Evolutionary conservation across 2,797 vertebrate genomes (phyloP), one percentile per base, ranked within the genome.

Genomic region (Sebastes aleutianus): DNA sequence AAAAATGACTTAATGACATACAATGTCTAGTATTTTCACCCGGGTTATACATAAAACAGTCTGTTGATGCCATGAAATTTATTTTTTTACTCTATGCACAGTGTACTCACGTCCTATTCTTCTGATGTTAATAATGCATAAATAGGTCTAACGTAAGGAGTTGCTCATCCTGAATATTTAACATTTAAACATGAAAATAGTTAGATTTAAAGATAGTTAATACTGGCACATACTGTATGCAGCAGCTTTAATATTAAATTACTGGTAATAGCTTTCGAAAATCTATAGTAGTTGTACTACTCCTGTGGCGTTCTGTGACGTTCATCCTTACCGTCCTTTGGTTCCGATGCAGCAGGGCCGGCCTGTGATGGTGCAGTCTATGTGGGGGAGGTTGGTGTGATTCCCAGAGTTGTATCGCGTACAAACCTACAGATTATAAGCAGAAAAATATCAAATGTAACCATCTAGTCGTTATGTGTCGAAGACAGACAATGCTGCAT

Each of bases 281-380:
- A 54, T 64, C 3, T 2, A n/a, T 1, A 16, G 59, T 12, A 20
- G 31, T 16, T 8, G 18, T 36, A 27, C 18, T 57, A 36, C 18
- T 32, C 10, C 18, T 29, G 56, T 53, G 22, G 16, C 1, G 13
- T 24, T 13, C 10, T 43, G 3, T 13, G 47, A 2, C 24, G 13
- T 1, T 4, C n/a, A 1, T 64, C 5, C 87, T 90, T 86, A 99
- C 99, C 97, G 97, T 94, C 98, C 99, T 92, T 99, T 99, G 90
- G 98, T 99, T 79, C 98, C 98, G 0, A 99, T 98, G 94, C 99
- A 99, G 96, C 99, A 99, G 87, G 98, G 98, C 88, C 98, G 93
- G 85, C 98, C 99, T 0, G 98, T 99, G 89, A 99, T 97, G 89
- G 95, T 96, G 8, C 99, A 99, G 92, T 99, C 98, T 80, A 99